A percentile compares a stretch with the other conserved stretches of the same genome.
phyloP scores from a whole-genome alignment of 2,888 invertebrate species.

The Venustoraphidia nigricollis region DNA sequence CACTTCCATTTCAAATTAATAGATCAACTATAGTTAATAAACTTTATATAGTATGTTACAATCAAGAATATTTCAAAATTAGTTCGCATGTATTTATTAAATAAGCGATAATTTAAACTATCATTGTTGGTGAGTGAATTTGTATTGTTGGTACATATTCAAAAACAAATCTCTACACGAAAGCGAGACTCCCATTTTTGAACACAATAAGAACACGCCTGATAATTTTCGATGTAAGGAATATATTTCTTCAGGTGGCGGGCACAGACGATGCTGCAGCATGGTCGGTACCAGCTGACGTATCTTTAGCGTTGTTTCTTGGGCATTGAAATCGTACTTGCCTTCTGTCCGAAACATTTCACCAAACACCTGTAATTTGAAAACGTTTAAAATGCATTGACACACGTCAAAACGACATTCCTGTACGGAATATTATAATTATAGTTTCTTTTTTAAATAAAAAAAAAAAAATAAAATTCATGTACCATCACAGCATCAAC shows the following conservation, averaged over 20 bases:
- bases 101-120: constrained; percentile 10
- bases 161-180: constrained; percentile 74
- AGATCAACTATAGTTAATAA: too few species aligned
- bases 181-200: constrained; percentile 69
- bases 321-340: constrained; percentile 81
- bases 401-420: too few species aligned
- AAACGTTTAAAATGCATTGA: too few species aligned
- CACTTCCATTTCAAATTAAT: too few species aligned
- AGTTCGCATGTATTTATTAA: too few species aligned
- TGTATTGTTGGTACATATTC: constrained; percentile 57
- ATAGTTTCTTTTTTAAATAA: too few species aligned
- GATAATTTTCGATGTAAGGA: constrained; percentile 94
- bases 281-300: constrained; percentile 85
- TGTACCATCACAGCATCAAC: constrained; percentile 87
- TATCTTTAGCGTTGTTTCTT: constrained; percentile 63
- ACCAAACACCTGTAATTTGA: constrained; percentile 39
- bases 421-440: too few species aligned
- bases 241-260: constrained; percentile 97
- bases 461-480: too few species aligned
- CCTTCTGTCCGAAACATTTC: constrained; percentile 72
- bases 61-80: too few species aligned
- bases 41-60: too few species aligned
- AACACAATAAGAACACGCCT: constrained; percentile 83
- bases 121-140: constrained; percentile 17
- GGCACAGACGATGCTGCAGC: constrained; percentile 81